Evolutionary conservation across 2,797 vertebrate species (phyloP).

Genomic region (Smutsia temminckii): DNA sequence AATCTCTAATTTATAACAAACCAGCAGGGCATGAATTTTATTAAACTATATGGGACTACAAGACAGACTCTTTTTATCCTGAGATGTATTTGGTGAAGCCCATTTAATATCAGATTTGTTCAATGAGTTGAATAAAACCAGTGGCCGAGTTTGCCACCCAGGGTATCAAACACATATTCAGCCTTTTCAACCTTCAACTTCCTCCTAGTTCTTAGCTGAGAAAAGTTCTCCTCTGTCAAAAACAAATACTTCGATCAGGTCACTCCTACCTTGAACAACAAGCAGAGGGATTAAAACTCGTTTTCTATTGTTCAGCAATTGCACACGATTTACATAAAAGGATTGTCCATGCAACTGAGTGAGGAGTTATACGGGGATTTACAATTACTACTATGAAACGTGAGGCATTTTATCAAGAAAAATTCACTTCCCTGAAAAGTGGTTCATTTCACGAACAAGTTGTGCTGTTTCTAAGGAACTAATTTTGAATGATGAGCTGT

Average conservation of each 20-base stretch:
- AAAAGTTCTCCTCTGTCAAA: neutral
- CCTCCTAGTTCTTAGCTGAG: neutral
- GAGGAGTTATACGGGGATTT: neutral
- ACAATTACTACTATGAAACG: neutral
- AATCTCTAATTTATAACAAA: conserved; percentile 60
- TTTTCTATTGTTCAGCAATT: neutral
- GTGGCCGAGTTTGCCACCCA: neutral
- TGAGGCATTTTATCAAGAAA: neutral
- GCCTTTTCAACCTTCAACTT: neutral
- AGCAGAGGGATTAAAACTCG: neutral
- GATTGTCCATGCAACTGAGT: neutral
- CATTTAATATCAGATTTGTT: neutral
- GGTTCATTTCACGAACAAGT: neutral
- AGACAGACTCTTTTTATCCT: conserved; percentile 39
- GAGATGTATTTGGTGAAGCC: conserved; percentile 16
- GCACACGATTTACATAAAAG: neutral
- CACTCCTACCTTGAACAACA: neutral
- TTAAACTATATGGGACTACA: conserved; percentile 8
- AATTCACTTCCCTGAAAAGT: neutral
- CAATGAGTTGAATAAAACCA: neutral
- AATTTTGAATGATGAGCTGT: accelerated
- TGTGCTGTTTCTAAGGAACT: neutral
- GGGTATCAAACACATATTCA: neutral
- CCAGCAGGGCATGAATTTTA: conserved; percentile 11
- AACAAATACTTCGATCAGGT: neutral